Evolutionary conservation across 2,797 vertebrate species (phyloP), one percentile per base, ranked within the genome.

Genomic region (Choloepus didactylus): DNA sequence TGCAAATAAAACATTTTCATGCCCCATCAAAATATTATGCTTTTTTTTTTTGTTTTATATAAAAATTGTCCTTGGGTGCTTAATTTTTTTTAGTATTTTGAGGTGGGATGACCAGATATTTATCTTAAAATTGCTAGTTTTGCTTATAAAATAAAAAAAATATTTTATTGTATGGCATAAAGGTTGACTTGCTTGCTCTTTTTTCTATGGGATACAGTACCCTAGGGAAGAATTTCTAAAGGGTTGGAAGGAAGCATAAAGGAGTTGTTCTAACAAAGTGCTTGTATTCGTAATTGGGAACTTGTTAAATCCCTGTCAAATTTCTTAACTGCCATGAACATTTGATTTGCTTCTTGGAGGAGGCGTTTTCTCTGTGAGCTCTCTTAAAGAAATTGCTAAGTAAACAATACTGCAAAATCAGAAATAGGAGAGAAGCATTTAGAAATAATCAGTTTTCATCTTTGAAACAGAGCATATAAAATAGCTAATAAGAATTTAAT

Each of bases 291-390:
- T 84, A 92, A 80, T 2, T 82, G 44, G n/a, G 29, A 95, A 38
- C 80, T 94, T 12, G 91, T 97, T 69, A 92, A 94, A 66, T 59
- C 83, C 10, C 51, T 77, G 82, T 81, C 51, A 89, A 56, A 95
- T 89, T 89, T 92, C 44, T 94, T 93, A 95, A 94, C 25, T 92
- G 54, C 76, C 72, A 80, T 62, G 49, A 93, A 95, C 85, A 95
- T 80, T n/a, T 92, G 77, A 93, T 46, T 93, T 38, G 46, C 49
- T 89, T 46, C 59, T 82, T 1, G 11, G 16, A 49, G 87, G 16
- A 80, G 10, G 87, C 25, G 85, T 92, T 76, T 93, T 91, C 70
- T 62, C 6, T 44, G 5, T 21, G 72, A 35, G 56, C 14, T 92
- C 66, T 93, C 54, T 91, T 67, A 89, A 69, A 67, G 59, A 84